Percentiles rank a stretch among this genome's conserved stretches.
Conservation (phyloP, 2,888 invertebrate species). For the Drosophila kambysellisi region DNA sequence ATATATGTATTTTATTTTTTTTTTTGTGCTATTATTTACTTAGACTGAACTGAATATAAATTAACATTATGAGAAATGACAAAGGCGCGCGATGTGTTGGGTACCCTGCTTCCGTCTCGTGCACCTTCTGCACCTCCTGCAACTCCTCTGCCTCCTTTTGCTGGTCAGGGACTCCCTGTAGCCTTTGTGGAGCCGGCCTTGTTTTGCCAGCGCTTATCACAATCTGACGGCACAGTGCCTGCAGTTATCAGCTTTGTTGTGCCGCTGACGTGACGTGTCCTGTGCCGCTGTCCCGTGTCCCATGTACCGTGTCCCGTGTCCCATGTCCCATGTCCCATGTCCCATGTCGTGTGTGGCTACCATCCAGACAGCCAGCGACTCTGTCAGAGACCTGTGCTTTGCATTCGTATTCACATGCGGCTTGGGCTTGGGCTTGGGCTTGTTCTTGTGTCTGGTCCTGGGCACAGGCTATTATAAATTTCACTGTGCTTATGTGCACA, state of each 20-base stretch:
- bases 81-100: conserved; percentile 68
- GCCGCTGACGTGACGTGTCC: conserved; percentile 63
- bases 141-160: neutral
- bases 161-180: conserved; percentile 13
- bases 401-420: neutral
- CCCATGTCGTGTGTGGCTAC: conserved; percentile 25
- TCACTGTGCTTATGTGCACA: conserved; percentile 51
- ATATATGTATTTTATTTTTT: conserved; percentile 34
- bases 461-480: conserved; percentile 50
- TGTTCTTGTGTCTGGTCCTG: conserved; percentile 4
- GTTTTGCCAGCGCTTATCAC: conserved; percentile 52
- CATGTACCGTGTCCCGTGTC: neutral
- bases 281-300: conserved; percentile 24
- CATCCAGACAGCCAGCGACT: conserved; percentile 37
- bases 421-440: conserved; percentile 24
- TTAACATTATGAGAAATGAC: conserved; percentile 80
- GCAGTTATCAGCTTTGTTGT: conserved; percentile 65
- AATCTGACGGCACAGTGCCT: conserved; percentile 58
- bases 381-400: conserved; percentile 38
- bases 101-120: conserved; percentile 32
- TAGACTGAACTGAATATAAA: conserved; percentile 81
- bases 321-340: conserved; percentile 8
- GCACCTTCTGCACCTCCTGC: neutral
- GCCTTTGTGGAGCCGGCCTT: conserved; percentile 19
- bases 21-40: conserved; percentile 67